Percentiles rank a stretch among this genome's conserved stretches.
These are phyloP conservation scores for Aurelia aurita DNA, from an alignment of 30 jellyfish, hydroid and myxozoan species.

Conservation along the genomic window DNA sequence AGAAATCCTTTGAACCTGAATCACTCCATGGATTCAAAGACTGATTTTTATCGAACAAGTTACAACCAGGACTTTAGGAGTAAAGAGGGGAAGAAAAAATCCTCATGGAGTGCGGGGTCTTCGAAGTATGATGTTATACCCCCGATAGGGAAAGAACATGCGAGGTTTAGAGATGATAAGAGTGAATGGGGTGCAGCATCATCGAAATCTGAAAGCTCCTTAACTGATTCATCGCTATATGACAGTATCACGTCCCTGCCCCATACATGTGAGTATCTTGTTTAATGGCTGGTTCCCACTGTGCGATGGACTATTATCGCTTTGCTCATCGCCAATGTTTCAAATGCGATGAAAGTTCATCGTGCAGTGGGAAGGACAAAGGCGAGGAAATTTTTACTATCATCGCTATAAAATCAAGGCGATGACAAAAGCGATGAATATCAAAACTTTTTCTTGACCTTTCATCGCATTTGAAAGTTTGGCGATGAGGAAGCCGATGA, in stretches of 20 bases:
- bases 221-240: slow-evolving; percentile 3
- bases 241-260: slow-evolving; percentile 4
- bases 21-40: slow-evolving; percentile 59
- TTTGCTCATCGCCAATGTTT: too few relatives aligned
- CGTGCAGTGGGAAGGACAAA: too few relatives aligned
- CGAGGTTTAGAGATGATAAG: not conserved
- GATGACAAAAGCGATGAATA: too few relatives aligned
- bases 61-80: slow-evolving; percentile 27
- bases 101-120: slow-evolving; percentile 48
- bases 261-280: too few relatives aligned
- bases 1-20: slow-evolving; percentile 4
- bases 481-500: too few relatives aligned
- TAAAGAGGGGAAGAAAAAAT: not conserved
- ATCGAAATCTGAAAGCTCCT: slow-evolving; percentile 58
- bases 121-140: slow-evolving; percentile 39
- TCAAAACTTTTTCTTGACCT: too few relatives aligned
- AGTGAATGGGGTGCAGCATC: not conserved
- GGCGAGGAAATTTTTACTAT: too few relatives aligned
- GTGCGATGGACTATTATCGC: too few relatives aligned
- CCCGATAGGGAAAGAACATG: slow-evolving; percentile 28
- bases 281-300: too few relatives aligned
- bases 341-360: too few relatives aligned
- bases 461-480: too few relatives aligned
- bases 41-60: slow-evolving; percentile 48
- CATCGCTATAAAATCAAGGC: too few relatives aligned